Conservation (phyloP, 2,888 invertebrate species). For the Lumbricus terrestris region DNA sequence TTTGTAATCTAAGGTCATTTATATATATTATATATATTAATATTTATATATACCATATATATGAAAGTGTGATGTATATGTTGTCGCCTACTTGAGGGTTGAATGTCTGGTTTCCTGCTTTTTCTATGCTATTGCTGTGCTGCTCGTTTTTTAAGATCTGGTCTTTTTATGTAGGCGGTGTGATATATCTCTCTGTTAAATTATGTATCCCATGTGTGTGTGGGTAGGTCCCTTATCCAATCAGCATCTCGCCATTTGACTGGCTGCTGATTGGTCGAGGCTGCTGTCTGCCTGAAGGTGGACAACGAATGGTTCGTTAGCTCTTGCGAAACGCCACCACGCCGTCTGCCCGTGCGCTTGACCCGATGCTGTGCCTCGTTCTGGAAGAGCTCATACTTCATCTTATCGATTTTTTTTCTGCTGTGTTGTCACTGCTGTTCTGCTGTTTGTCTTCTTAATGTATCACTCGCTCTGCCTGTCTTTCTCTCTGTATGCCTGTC, state of each 20-base stretch:
- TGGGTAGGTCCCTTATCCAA: background rate
- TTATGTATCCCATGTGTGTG: background rate
- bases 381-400: background rate
- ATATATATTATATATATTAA: background rate
- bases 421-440: background rate
- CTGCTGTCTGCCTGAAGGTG: background rate
- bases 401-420: conserved; percentile 3
- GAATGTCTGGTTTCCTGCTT: background rate
- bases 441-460: background rate
- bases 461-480: background rate
- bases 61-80: background rate
- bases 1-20: background rate
- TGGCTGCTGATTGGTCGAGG: background rate
- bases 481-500: background rate
- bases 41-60: too few species aligned
- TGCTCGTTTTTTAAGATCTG: background rate
- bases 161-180: background rate
- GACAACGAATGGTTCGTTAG: background rate
- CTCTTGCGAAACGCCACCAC: background rate
- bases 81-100: background rate
- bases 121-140: background rate
- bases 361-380: background rate
- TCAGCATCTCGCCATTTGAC: background rate
- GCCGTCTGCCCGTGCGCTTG: background rate
- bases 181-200: background rate